Evolutionary conservation across 2,113 vertebrate genomes (phyloP).

Genomic region (Galeopterus variegatus): DNA sequence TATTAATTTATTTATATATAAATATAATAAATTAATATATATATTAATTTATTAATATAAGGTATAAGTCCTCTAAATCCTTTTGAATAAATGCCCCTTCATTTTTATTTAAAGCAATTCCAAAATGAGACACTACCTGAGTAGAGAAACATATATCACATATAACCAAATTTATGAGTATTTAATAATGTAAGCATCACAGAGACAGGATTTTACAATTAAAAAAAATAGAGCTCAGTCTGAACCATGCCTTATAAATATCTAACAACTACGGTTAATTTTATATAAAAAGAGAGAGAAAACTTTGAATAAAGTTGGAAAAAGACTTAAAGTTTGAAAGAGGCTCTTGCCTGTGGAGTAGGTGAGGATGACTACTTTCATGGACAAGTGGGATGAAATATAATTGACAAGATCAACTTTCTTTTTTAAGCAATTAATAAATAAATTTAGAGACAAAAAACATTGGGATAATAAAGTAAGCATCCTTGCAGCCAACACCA

Average conservation of each 20-base stretch:
- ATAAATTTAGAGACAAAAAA: not conserved
- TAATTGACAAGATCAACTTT: slow-evolving; percentile 19
- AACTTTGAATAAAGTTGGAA: not conserved
- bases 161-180: not conserved
- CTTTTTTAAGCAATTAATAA: not conserved
- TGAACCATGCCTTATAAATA: not conserved
- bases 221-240: not conserved
- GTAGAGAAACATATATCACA: not conserved
- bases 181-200: slow-evolving; percentile 19
- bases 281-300: not conserved
- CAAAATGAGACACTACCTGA: not conserved
- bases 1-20: too few relatives aligned
- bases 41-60: not conserved
- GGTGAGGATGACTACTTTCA: not conserved
- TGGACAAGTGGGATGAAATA: not conserved
- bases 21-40: too few relatives aligned
- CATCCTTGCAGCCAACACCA: not conserved
- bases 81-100: not conserved
- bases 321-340: not conserved
- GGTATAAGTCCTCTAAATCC: not conserved
- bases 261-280: not conserved
- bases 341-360: not conserved
- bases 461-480: too few relatives aligned
- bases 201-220: not conserved
- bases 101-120: slow-evolving; percentile 32